A percentile compares a stretch with the other conserved stretches of the same genome.
Evolutionary conservation across 2,797 vertebrate species (phyloP).

Genomic region (Cuniculus paca): DNA sequence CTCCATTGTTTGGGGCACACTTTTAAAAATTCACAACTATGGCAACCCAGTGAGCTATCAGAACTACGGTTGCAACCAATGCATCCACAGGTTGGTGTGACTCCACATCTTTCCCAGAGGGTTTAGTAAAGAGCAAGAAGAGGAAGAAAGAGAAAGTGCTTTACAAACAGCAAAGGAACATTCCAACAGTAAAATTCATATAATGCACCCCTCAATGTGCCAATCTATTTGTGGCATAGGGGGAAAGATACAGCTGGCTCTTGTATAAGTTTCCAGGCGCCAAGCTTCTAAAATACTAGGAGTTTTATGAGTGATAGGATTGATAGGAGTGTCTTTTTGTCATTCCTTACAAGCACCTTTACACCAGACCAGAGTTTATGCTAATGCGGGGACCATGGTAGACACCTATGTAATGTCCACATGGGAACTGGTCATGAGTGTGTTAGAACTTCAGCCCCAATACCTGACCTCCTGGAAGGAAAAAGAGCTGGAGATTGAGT

Average conservation of each 20-base stretch:
- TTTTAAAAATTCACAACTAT: constrained; percentile 54
- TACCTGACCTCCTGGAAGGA: not conserved
- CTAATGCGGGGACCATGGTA: not conserved
- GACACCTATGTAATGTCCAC: not conserved
- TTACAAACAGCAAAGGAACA: not conserved
- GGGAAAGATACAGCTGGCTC: not conserved
- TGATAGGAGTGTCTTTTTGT: not conserved
- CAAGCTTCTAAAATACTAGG: not conserved
- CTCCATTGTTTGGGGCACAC: not conserved
- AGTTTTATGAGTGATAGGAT: not conserved
- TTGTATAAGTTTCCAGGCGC: not conserved
- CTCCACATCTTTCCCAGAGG: not conserved
- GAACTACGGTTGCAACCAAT: not conserved
- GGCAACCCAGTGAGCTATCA: constrained; percentile 43
- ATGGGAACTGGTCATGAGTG: not conserved
- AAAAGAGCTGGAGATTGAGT: not conserved
- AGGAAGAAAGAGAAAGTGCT: not conserved
- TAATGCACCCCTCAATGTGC: not conserved
- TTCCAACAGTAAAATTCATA: not conserved
- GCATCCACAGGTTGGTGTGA: not conserved
- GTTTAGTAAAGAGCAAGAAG: constrained; percentile 3
- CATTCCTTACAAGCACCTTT: not conserved
- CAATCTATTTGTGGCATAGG: not conserved
- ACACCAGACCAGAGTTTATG: not conserved
- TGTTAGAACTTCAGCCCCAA: not conserved